These are phyloP conservation scores for Pectinophora gossypiella DNA, from an alignment of 1,140 invertebrate species.

Conservation along the genomic window DNA sequence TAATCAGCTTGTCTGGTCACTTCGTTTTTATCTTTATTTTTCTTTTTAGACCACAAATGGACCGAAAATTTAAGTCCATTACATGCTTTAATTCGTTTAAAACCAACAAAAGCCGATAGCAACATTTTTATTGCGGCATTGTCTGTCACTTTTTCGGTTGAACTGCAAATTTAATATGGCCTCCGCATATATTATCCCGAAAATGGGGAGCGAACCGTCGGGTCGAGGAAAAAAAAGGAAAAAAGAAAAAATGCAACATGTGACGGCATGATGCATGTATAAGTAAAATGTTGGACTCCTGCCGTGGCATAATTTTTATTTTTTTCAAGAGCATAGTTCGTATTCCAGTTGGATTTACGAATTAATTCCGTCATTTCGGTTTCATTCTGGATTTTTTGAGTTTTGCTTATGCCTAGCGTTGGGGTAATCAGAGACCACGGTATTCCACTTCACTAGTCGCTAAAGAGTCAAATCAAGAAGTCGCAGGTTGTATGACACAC, in stretches of 20 bases:
- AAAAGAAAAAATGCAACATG: background rate
- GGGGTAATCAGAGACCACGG: too few relatives aligned
- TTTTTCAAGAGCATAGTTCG: background rate
- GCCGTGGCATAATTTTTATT: background rate
- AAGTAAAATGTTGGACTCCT: background rate
- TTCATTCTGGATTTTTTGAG: too few relatives aligned
- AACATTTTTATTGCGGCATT: background rate
- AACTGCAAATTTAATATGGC: constrained; percentile 3
- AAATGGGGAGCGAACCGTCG: constrained; percentile 1
- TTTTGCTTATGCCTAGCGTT: too few relatives aligned
- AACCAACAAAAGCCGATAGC: background rate
- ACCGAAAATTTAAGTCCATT: too few relatives aligned
- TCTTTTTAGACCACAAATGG: too few relatives aligned
- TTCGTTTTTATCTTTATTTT: too few relatives aligned
- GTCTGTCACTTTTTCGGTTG: background rate
- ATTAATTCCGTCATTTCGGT: background rate
- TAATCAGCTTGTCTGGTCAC: too few relatives aligned
- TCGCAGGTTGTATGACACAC: too few relatives aligned
- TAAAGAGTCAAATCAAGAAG: too few relatives aligned
- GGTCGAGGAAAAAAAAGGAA: background rate
- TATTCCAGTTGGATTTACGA: background rate
- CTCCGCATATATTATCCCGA: constrained; percentile 4
- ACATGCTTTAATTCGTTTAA: too few relatives aligned
- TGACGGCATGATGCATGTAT: background rate
- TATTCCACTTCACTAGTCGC: too few relatives aligned